Conservation (phyloP, 2,113 vertebrate genomes). For the Xerus inauris region DNA sequence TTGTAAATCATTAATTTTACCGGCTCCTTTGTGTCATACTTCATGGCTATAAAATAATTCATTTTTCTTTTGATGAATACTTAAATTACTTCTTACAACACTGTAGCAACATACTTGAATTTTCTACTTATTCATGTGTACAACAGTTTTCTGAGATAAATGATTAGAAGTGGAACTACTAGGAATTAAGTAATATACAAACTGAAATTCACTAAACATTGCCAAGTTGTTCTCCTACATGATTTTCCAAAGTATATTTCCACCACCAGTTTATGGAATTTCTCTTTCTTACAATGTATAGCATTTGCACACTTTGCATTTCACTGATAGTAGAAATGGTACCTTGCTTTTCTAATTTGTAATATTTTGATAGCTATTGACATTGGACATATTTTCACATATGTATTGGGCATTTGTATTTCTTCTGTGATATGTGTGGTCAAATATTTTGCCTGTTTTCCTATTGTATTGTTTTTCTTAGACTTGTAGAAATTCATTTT, state of each 20-base stretch:
- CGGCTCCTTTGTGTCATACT: background rate
- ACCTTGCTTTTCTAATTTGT: slow-evolving; percentile 40
- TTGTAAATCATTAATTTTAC: background rate
- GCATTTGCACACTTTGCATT: background rate
- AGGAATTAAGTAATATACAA: background rate
- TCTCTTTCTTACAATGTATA: slow-evolving; percentile 9
- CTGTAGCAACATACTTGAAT: background rate
- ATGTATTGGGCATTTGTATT: slow-evolving; percentile 7
- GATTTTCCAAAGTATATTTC: background rate
- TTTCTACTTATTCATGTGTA: background rate
- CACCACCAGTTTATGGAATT: background rate
- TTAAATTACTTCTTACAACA: slow-evolving; percentile 27
- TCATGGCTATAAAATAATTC: background rate
- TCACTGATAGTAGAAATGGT: background rate
- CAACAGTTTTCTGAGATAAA: background rate
- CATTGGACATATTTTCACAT: background rate
- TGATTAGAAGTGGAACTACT: slow-evolving; percentile 21
- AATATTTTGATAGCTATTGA: background rate
- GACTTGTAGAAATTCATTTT: slow-evolving; percentile 38
- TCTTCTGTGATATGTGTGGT: slow-evolving; percentile 32
- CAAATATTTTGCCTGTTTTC: slow-evolving; percentile 7
- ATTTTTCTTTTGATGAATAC: slow-evolving; percentile 39
- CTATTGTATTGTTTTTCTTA: slow-evolving; percentile 24
- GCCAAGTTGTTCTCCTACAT: background rate
- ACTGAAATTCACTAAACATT: slow-evolving; percentile 25